Percentiles rank a stretch among this genome's conserved stretches.
phyloP scores from a whole-genome alignment of 37 sponge, comb jelly and placozoan species.

The Cladorhizidae sp. region DNA sequence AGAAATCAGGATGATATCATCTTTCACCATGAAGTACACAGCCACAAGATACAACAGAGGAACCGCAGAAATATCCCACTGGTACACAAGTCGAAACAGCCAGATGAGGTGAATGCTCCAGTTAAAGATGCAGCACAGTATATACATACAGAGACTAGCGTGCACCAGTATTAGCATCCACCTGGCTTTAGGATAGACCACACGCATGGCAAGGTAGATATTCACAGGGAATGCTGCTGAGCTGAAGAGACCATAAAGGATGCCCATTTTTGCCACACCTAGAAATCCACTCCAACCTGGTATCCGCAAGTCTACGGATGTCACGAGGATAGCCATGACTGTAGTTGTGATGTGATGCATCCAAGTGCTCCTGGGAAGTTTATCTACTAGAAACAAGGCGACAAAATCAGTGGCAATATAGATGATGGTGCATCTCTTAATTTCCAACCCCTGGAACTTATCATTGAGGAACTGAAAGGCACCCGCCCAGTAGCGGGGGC shows the following conservation, averaged over 20 bases:
- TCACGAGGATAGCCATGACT: constrained; percentile 30
- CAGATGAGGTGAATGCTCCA: constrained; percentile 78
- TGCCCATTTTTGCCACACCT: constrained; percentile 73
- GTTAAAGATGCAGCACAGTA: constrained; percentile 63
- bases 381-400: constrained; percentile 76
- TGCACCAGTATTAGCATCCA: constrained; percentile 43
- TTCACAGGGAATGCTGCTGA: constrained; percentile 76
- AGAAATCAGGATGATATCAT: constrained; percentile 65
- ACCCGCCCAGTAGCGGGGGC: constrained; percentile 56
- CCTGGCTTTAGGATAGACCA: constrained; percentile 71
- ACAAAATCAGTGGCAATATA: constrained; percentile 83
- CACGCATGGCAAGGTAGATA: constrained; percentile 80
- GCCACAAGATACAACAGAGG: constrained; percentile 38
- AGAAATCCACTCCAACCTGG: constrained; percentile 62
- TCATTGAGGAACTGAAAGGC: constrained; percentile 23
- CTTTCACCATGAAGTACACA: constrained; percentile 33
- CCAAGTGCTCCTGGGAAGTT: constrained; percentile 75
- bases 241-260: constrained; percentile 78
- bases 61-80: constrained; percentile 25
- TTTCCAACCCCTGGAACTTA: constrained; percentile 32
- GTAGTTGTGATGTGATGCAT: constrained; percentile 78
- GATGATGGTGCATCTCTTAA: constrained; percentile 55
- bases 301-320: constrained; percentile 25
- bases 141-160: constrained; percentile 57
- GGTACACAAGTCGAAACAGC: constrained; percentile 20